Evolutionary conservation across 2,797 vertebrate genomes (phyloP), one percentile per base, ranked within the genome.

Genomic region (Anabas testudineus): DNA sequence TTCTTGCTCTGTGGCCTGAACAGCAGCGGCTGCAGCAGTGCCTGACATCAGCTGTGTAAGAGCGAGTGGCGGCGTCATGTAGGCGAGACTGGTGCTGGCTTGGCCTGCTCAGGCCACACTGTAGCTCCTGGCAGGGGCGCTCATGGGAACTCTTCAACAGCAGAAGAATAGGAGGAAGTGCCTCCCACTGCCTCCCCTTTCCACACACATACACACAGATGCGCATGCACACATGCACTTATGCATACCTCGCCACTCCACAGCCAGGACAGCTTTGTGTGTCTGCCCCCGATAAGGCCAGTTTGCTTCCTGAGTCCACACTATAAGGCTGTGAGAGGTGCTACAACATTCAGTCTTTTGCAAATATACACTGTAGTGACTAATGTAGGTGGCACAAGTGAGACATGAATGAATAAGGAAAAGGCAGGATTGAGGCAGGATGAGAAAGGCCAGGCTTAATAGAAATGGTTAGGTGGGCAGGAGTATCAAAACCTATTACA

Each of bases 91-190:
- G 84, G 85, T 45, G 83, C 87, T 90, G 83, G 71, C 74, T 76
- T 80, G 91, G 34, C 85, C 90, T 67, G 91, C 93, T 92, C 92
- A 81, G 93, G 89, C 94, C 92, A 88, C 90, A 90, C 94, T 92
- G 93, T 91, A 90, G 94, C 90, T 90, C 91, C 95, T 95, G 95
- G 95, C 95, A 95, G 92, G 92, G 93, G 93, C 90, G 93, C 95
- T 96, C 96, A 94, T 97, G 96, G 95, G 96, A 97, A 98, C 95
- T 90, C 94, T 94, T 91, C 92, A 91, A 90, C 92, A 74, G 66
- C 91, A 97, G 92, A 97, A 98, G 96, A 98, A 98, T 98, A 90
- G 95, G 94, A 97, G 97, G 97, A 98, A 97, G 94, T 96, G 94
- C 94, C 96, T 92, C 96, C 95, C 94, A 94, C 94, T 93, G 85